These are phyloP conservation scores for Entomobrya multifasciata DNA, from an alignment of 2,888 invertebrate species.

Conservation along the genomic window DNA sequence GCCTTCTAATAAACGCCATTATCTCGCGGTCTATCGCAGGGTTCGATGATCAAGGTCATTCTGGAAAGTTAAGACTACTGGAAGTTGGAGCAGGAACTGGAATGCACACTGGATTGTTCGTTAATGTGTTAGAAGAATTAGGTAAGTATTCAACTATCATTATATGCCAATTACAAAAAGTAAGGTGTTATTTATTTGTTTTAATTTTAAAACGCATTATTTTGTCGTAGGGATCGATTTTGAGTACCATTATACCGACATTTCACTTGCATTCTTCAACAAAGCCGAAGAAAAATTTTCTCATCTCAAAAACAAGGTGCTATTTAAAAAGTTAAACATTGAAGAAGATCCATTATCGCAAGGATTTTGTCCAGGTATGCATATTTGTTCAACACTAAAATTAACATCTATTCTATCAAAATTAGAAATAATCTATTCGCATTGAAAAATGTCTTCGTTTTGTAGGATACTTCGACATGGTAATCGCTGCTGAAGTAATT, in stretches of 20 bases:
- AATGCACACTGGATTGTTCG: background rate
- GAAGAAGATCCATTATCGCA: constrained; percentile 54
- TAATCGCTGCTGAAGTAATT: constrained; percentile 23
- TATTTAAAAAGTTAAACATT: constrained; percentile 46
- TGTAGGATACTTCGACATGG: constrained; percentile 10
- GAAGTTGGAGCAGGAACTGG: constrained; percentile 67
- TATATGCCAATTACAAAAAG: no score
- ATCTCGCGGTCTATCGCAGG: background rate
- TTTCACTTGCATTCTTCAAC: constrained; percentile 44
- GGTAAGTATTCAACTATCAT: no score
- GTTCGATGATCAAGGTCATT: background rate
- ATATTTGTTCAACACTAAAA: no score
- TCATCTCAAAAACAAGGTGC: background rate
- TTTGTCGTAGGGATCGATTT: background rate
- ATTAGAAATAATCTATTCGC: no score
- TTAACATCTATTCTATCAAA: no score
- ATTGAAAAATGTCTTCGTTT: background rate
- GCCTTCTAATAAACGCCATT: background rate
- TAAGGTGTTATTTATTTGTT: no score
- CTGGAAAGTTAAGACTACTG: constrained; percentile 28
- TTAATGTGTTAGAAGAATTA: background rate
- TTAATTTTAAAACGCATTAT: no score
- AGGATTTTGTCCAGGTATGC: constrained; percentile 8
- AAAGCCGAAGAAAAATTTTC: constrained; percentile 45
- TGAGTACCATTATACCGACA: constrained; percentile 56